Evolutionary conservation across 2,888 invertebrate genomes (phyloP), one percentile per base, ranked within the genome.

Genomic region (Brachynemurus nebulosus): DNA sequence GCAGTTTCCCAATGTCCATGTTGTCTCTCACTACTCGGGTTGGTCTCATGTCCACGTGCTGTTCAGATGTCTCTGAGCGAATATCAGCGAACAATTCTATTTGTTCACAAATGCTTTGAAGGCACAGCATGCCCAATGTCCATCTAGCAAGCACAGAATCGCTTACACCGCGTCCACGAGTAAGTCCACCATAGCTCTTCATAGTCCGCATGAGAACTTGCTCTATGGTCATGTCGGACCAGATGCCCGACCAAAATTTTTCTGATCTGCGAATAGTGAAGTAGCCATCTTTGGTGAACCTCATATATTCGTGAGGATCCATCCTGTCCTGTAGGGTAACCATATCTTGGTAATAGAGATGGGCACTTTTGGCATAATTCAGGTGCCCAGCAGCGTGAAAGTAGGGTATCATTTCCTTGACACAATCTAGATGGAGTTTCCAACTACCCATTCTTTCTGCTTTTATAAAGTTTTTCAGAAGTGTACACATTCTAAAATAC

Each of bases 381-480:
- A 52, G 48, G 47, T 59, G 59, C 3, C 56, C 58, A 30, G 34
- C 42, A 21, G 49, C 48, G 42, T 49, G 44, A 45, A 50, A 50
- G 45, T 36, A 49, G 11, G 51, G 51, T 33, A 54, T 27, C 50
- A 53, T 51, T 44, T 35, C 37, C n/a, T n/a, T n/a, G n/a, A 47
- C 4, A 27, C 47, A 47, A 30, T 50, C 43, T 33, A 54, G 45
- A 53, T 54, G 51, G 38, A 52, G 44, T 38, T 56, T 42, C 53
- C 55, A 60, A 52, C 57, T 52, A 42, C 56, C 58, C 19, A 49
- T 41, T 27, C 57, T 45, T 49, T 59, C 57, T 42, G 57, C 58
- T 38, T 52, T 48, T 37, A 55, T 53, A 45, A 54, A 58, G 45
- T 54, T 52, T 51, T 53, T 51, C 30, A 53, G 45, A 19, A 58